Evolutionary conservation across 2,797 vertebrate species (phyloP).

Genomic region (Prunella strophiata): DNA sequence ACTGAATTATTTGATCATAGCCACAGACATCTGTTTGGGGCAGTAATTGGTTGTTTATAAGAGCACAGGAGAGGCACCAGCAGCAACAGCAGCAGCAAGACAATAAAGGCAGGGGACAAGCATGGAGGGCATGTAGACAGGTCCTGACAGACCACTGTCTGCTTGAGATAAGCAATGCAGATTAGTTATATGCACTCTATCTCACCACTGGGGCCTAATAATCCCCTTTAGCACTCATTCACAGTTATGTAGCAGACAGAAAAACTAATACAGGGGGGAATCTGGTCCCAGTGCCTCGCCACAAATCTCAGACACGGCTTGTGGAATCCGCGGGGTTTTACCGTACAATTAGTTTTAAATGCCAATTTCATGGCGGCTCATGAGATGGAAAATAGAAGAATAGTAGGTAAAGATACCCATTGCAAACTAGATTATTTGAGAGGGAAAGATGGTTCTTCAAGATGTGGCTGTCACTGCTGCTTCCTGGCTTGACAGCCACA

Average conservation of each 20-base stretch:
- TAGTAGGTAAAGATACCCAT: conserved; percentile 68
- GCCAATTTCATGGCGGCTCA: conserved; percentile 92
- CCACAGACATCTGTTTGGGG: conserved; percentile 84
- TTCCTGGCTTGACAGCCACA: conserved; percentile 9
- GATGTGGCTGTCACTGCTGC: conserved; percentile 10
- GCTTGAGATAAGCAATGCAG: conserved; percentile 85
- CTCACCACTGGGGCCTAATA: conserved; percentile 77
- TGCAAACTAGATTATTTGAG: conserved; percentile 56
- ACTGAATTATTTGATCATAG: conserved; percentile 89
- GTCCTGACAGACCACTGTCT: conserved; percentile 77
- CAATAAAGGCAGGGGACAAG: conserved; percentile 78
- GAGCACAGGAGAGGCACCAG: conserved; percentile 75
- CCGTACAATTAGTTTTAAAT: conserved; percentile 93
- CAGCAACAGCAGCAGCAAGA: conserved; percentile 61
- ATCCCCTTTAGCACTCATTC: conserved; percentile 81
- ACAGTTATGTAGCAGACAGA: conserved; percentile 74
- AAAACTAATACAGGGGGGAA: conserved; percentile 73
- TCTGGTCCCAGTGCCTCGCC: conserved; percentile 72
- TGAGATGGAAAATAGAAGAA: conserved; percentile 83
- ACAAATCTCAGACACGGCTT: conserved; percentile 78
- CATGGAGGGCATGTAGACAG: conserved; percentile 71
- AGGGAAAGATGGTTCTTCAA: conserved; percentile 59
- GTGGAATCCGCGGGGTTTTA: conserved; percentile 79
- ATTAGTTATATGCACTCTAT: conserved; percentile 79
- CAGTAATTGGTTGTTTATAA: conserved; percentile 90